phyloP scores from a whole-genome alignment of 2,113 vertebrate species.

The Panurus biarmicus region DNA sequence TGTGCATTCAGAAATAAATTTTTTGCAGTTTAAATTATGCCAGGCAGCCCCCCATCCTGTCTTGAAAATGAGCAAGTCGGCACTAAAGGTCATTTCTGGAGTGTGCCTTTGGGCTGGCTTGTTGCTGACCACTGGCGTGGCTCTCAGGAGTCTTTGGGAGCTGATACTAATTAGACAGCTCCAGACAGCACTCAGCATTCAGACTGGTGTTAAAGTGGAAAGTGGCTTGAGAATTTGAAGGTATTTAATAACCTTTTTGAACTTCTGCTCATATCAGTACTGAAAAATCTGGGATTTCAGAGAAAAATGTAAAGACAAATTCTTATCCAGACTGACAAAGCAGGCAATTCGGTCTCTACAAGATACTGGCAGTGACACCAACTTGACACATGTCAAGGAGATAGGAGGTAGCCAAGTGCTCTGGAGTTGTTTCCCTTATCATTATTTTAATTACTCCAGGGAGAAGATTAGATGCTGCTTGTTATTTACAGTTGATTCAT shows the following conservation, averaged over 20 bases:
- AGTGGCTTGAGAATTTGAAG: neutral
- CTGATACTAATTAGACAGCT: neutral
- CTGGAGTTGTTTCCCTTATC: conserved; percentile 6
- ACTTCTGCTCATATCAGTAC: neutral
- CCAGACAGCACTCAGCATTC: neutral
- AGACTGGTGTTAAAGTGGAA: neutral
- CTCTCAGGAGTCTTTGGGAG: neutral
- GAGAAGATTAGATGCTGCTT: conserved; percentile 35
- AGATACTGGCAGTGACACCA: neutral
- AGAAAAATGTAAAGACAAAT: neutral
- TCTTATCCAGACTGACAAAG: neutral
- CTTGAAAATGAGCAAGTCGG: neutral
- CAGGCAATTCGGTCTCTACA: accelerated
- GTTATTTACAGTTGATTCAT: conserved; percentile 41
- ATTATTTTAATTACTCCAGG: conserved; percentile 50
- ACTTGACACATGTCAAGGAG: neutral
- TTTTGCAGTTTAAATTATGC: neutral
- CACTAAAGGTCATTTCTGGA: neutral
- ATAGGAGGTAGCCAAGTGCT: conserved; percentile 9
- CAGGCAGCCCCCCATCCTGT: neutral
- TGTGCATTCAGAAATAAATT: neutral
- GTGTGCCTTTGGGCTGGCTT: neutral
- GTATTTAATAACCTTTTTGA: neutral
- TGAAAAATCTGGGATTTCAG: neutral
- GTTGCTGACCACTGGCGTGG: neutral